Base-by-base conservation (phyloP, 2,797 vertebrate species). In the Australoheros facetus region DNA sequence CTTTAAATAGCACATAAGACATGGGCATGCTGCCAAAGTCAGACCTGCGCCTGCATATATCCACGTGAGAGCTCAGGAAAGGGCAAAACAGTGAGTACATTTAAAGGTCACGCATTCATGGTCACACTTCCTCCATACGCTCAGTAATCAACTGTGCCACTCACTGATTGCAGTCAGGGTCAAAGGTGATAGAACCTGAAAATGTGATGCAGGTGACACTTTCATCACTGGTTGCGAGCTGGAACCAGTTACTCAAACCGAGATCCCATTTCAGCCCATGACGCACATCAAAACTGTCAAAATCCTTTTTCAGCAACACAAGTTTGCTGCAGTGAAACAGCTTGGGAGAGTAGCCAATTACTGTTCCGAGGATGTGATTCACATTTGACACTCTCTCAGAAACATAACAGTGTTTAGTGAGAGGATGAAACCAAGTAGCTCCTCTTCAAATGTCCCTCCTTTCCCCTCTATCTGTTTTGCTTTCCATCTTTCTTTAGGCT, bases 71-170 rank as follows among this genome's bases (percentile, higher is more conserved):
- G 81, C 78, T 79, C 69, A 56, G 89, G 62, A 91, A 93, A 94
- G 91, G 89, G 89, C 85, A 88, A 82, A 91, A 76, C 71, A 74
- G 64, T 79, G 81, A 83, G 85, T 82, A 66, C 70, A 66, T 90
- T 91, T 83, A 91, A 94, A 93, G 92, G 92, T 92, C 88, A 86
- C 3, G 42, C 87, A 82, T 86, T 92, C 87, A 91, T 82, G 73
- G 82, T 80, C 85, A 71, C 81, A 80, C 87, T 80, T 92, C 82
- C 79, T 85, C 32, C 73, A 78, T 81, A 89, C 2, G 58, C 59
- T 55, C 57, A 4, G 77, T 91, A 92, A 93, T 92, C 59, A 70
- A 85, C 85, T 83, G 66, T 74, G 78, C 83, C 77, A 71, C 71
- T 84, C 87, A 78, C n/a, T n/a, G 2, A 73, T 71, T 80, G 45